Conservation (phyloP, 2,113 vertebrate species). For the Osmerus eperlanus region DNA sequence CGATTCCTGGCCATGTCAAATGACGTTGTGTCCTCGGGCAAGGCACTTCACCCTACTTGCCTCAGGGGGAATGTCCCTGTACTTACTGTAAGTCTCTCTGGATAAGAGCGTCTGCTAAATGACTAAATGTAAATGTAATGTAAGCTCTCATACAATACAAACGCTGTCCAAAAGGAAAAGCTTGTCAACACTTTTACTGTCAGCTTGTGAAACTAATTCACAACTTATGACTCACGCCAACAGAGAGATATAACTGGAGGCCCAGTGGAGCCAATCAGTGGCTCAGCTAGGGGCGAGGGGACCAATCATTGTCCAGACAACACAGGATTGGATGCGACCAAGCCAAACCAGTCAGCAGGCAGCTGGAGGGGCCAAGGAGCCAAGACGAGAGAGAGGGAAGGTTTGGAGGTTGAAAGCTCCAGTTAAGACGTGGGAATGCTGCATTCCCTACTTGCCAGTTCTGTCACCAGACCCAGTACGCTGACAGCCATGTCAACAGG, state of each 20-base stretch:
- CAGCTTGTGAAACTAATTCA: not conserved
- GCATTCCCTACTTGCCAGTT: too few species aligned
- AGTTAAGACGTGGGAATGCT: not conserved
- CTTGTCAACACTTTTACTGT: not conserved
- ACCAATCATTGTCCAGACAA: not conserved
- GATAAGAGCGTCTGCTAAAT: too few species aligned
- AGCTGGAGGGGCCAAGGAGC: slow-evolving; percentile 8
- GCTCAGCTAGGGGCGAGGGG: not conserved
- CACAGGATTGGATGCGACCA: not conserved
- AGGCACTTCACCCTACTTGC: too few species aligned
- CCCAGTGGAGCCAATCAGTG: slow-evolving; percentile 7
- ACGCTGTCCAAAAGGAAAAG: slow-evolving; percentile 26
- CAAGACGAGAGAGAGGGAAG: not conserved
- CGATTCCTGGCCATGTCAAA: too few species aligned
- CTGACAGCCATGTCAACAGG: too few species aligned
- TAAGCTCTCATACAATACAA: slow-evolving; percentile 24
- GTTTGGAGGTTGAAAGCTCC: not conserved
- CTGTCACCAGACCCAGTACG: too few species aligned
- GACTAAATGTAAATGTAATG: too few species aligned
- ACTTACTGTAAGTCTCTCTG: too few species aligned
- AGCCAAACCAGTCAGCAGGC: not conserved
- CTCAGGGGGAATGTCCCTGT: too few species aligned
- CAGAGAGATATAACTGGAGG: not conserved
- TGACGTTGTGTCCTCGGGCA: too few species aligned
- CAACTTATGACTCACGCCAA: not conserved